Base-by-base conservation (phyloP, 2,797 vertebrate genomes). In the Tinamus major region DNA sequence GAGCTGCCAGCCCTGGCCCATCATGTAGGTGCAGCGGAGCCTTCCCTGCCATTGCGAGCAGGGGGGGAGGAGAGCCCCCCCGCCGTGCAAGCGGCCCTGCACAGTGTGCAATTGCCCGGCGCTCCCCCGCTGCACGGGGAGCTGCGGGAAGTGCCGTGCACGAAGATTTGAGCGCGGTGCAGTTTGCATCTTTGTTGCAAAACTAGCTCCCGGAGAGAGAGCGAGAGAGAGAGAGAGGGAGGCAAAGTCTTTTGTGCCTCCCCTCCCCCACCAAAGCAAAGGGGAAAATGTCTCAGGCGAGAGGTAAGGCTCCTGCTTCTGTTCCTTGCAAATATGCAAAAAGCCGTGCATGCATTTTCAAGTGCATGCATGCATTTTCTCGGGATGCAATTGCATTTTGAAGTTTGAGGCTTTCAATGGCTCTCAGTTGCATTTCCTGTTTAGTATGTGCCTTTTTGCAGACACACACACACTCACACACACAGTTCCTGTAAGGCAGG, bases 231-330 rank as follows among this genome's bases (percentile, higher is more conserved):
- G 46, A 21, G 46, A 21, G 46, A 49, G 98, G 98, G 98, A 98
- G 98, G 98, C 98, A 99, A 98, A 99, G 98, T 98, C 98, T 99
- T 98, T 98, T 98, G 98, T 98, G 98, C 98, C 98, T 98, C 98
- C 98, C 98, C 98, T 98, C 98, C 99, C 98, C 99, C 98, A 98
- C 92, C 98, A 98, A 95, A 98, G 98, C 98, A 98, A 96, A 98
- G 98, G 98, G 98, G 98, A 97, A 98, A 98, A 99, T 98, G 99
- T 98, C 98, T 98, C 98, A 98, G 98, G 92, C 98, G 90, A 98
- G 98, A 98, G 99, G 99, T 99, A 99, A 99, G 98, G 95, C 97
- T 97, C 79, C 96, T 96, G 70, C 96, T 95, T 97, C 97, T 97
- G 96, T 98, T 97, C 93, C 80, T 97, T 98, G 98, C 98, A 98